Base-by-base conservation (phyloP, 2,113 vertebrate genomes). In the Neolamprologus hecqui region DNA sequence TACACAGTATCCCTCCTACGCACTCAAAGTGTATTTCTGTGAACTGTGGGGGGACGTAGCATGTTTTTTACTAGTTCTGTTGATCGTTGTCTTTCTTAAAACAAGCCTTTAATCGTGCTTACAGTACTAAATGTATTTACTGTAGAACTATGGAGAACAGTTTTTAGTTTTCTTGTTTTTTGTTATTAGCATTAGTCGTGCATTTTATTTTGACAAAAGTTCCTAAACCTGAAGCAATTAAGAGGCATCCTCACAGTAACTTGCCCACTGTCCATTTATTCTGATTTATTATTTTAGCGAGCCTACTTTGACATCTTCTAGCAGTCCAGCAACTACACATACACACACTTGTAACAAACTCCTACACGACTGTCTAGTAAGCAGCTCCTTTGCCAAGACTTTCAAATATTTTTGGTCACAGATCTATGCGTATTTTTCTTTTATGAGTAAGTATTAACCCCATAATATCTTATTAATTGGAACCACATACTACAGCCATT, bases 211-310 rank as follows among this genome's bases (percentile, higher is more conserved):
- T 85, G 70, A 58, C 37, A 60, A 37, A 6, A 45, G 35, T 26
- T 80, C 73, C 79, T 85, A 82, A 87, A 85, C 53, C 45, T 70
- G 45, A 82, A 87, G 51, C 65, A 84, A 82, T 53, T 65, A 85
- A 82, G 15, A 70, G 51, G 31, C 68, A 49, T 51, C n/a, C 77
- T 63, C 80, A 83, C 63, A 53, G 33, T 47, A 53, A 51, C 63
- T 83, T 57, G 26, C 79, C 60, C 49, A 47, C 58, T 80, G 14
- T 88, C 79, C 55, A 9, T 93, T 87, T 82, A 89, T 86, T 53
- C 53, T 63, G 7, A 81, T 91, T 93, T 79, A 88, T 88, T 85
- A 65, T 86, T 82, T 54, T 57, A 37, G 55, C 82, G 37, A 85
- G 82, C 80, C 86, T 81, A 82, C 55, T 85, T 77, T 88, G 60